Percentiles rank a stretch among this genome's conserved stretches.
Evolutionary conservation across 2,888 invertebrate genomes (phyloP).

Genomic region (Zaprionus bogoriensis): DNA sequence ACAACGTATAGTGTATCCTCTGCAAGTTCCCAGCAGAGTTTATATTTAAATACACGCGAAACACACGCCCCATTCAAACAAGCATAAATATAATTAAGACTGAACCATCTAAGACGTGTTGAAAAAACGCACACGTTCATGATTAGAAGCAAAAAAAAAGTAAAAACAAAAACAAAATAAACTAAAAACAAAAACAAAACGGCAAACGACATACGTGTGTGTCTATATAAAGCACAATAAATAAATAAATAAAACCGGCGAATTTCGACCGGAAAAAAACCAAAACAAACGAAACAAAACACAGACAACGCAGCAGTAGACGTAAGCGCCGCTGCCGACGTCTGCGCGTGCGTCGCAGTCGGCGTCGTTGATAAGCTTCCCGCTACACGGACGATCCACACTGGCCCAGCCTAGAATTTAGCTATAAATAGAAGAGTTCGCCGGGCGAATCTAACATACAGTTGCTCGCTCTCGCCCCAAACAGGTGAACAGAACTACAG

Average conservation of each 20-base stretch:
- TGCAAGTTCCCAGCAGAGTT: background rate
- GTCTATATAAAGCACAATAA: slow-evolving; percentile 5
- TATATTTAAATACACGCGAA: background rate
- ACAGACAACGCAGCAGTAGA: slow-evolving; percentile 3
- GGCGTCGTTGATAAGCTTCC: slow-evolving; percentile 33
- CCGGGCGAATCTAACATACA: slow-evolving; percentile 18
- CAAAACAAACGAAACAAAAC: slow-evolving; percentile 12
- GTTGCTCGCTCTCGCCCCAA: slow-evolving; percentile 13
- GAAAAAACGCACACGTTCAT: background rate
- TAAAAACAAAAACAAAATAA: background rate
- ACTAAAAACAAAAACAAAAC: background rate
- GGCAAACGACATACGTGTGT: background rate
- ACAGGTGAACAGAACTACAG: slow-evolving; percentile 34
- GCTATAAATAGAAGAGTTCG: slow-evolving; percentile 53
- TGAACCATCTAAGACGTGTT: background rate
- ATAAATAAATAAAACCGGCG: slow-evolving; percentile 8
- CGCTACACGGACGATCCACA: background rate
- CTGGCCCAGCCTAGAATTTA: background rate
- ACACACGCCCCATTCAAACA: background rate
- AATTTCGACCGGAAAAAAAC: slow-evolving; percentile 9
- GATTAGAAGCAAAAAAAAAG: background rate
- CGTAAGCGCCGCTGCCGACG: background rate
- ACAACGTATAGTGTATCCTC: background rate
- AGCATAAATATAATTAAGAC: background rate
- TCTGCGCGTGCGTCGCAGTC: slow-evolving; percentile 8